Evolutionary conservation across 2,113 vertebrate genomes (phyloP).

Genomic region (Periophthalmus modestus): DNA sequence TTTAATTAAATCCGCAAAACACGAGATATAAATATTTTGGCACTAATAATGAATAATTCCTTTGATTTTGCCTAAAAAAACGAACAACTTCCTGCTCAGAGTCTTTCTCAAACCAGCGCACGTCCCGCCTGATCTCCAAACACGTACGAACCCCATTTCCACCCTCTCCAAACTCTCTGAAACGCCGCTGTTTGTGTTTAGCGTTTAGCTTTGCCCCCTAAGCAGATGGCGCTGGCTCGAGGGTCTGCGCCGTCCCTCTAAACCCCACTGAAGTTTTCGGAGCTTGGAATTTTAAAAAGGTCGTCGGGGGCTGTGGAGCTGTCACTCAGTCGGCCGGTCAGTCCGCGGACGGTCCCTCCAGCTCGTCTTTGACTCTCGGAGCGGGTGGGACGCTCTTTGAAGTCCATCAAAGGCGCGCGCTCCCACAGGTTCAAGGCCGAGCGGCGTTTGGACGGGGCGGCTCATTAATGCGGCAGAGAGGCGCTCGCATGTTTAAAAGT

Average conservation of each 20-base stretch:
- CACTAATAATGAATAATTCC: no score
- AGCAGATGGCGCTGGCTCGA: constrained; percentile 60
- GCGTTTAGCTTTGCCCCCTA: constrained; percentile 60
- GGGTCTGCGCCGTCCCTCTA: constrained; percentile 49
- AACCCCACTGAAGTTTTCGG: constrained; percentile 56
- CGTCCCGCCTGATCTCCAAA: not conserved
- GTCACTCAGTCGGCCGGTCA: constrained; percentile 63
- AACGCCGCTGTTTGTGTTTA: constrained; percentile 53
- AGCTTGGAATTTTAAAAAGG: constrained; percentile 72
- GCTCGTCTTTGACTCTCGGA: constrained; percentile 38
- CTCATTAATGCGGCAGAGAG: constrained; percentile 63
- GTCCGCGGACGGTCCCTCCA: constrained; percentile 53
- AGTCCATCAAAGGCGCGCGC: constrained; percentile 63
- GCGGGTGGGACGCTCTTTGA: constrained; percentile 68
- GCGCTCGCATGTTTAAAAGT: constrained; percentile 25
- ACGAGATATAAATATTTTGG: no score
- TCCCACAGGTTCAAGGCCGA: constrained; percentile 59
- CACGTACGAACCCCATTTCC: not conserved
- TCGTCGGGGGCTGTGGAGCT: constrained; percentile 64
- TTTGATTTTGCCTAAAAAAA: not conserved
- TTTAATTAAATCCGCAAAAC: not conserved
- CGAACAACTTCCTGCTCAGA: not conserved
- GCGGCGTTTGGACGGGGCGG: constrained; percentile 42
- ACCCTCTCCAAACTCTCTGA: constrained; percentile 27
- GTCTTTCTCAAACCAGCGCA: not conserved